Percentiles rank a stretch among this genome's conserved stretches.
Conservation (phyloP, 2,113 vertebrate genomes). For the Otocyon megalotis region DNA sequence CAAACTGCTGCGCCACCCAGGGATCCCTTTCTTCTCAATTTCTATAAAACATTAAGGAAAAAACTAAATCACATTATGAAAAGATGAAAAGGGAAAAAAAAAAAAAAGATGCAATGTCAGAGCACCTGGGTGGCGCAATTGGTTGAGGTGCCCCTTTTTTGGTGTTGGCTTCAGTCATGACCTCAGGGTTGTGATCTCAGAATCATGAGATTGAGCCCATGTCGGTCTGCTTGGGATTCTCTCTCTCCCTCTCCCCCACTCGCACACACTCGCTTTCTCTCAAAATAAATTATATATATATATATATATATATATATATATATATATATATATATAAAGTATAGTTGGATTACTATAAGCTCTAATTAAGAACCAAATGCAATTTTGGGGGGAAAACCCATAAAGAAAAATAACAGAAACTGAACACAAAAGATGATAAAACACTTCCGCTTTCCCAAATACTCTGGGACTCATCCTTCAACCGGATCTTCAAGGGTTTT, state of each 20-base stretch:
- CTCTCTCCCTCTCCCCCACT: neutral
- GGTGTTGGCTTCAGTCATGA: neutral
- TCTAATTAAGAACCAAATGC: conserved; percentile 11
- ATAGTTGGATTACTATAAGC: neutral
- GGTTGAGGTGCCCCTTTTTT: neutral
- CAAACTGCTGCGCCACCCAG: no score
- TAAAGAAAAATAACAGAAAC: conserved; percentile 10
- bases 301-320: no score
- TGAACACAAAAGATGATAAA: conserved; percentile 36
- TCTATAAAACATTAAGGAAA: conserved; percentile 43
- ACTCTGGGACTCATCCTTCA: conserved; percentile 50
- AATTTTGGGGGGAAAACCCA: neutral
- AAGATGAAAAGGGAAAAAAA: neutral
- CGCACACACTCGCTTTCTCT: no score
- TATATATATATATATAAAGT: neutral
- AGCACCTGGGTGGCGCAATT: neutral
- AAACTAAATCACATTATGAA: neutral
- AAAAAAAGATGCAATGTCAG: neutral
- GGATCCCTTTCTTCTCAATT: conserved; percentile 9
- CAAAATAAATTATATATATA: neutral
- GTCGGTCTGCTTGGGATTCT: neutral
- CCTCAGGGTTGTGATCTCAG: neutral
- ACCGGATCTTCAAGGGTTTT: conserved; percentile 52
- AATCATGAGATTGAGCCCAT: neutral
- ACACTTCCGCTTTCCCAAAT: conserved; percentile 35